Conservation (phyloP, 2,888 invertebrate species). For the Andrena chrysosceles region DNA sequence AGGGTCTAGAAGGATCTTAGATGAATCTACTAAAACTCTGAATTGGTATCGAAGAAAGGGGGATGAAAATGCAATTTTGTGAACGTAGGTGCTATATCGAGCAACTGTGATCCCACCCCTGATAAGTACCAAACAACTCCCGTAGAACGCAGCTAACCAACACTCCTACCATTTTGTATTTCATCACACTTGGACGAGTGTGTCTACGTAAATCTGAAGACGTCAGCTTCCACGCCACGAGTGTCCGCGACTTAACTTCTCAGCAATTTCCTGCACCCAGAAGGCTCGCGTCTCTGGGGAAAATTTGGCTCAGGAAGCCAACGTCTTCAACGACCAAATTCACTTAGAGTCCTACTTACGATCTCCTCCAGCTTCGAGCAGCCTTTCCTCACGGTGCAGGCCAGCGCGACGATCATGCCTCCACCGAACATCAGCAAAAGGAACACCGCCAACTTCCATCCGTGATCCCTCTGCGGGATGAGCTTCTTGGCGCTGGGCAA, state of each 20-base stretch:
- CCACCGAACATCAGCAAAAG: slow-evolving; percentile 82
- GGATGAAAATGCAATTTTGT: too few relatives aligned
- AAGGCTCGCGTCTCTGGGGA: not conserved
- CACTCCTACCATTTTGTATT: not conserved
- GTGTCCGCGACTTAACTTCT: not conserved
- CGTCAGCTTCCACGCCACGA: not conserved
- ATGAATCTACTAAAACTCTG: too few relatives aligned
- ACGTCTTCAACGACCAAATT: slow-evolving; percentile 12
- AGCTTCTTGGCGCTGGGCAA: slow-evolving; percentile 80
- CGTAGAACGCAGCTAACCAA: not conserved
- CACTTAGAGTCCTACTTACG: slow-evolving; percentile 75
- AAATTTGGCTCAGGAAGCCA: not conserved
- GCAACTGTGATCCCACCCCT: too few relatives aligned
- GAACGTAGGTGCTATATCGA: too few relatives aligned
- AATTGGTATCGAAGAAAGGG: too few relatives aligned
- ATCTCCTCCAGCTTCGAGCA: slow-evolving; percentile 83
- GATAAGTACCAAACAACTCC: too few relatives aligned
- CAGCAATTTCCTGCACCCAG: not conserved
- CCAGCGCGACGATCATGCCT: slow-evolving; percentile 81
- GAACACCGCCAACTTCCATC: slow-evolving; percentile 82
- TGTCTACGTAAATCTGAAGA: not conserved
- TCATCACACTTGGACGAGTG: slow-evolving; percentile 5
- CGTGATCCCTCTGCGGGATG: slow-evolving; percentile 81
- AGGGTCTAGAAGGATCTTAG: too few relatives aligned
- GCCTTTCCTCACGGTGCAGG: slow-evolving; percentile 81